A percentile compares a stretch with the other conserved stretches of the same genome.
Evolutionary conservation across 2,113 vertebrate genomes (phyloP).

Genomic region (Labeo rohita): DNA sequence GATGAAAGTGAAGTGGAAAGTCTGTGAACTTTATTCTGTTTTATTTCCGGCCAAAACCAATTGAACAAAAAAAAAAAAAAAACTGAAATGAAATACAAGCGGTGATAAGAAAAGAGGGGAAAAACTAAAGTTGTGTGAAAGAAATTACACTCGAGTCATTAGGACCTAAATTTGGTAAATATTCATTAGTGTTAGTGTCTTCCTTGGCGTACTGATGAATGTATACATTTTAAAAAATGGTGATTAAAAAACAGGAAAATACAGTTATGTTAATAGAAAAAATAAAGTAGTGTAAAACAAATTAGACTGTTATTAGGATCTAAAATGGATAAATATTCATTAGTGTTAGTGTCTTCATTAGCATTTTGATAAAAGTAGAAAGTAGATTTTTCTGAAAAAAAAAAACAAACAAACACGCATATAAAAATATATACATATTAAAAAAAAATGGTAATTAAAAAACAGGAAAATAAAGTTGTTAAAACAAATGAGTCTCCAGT

Average conservation of each 20-base stretch:
- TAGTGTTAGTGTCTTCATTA: constrained; percentile 45
- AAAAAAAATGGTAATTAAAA: constrained; percentile 62
- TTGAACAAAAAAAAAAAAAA: neutral
- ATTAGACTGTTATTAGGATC: constrained; percentile 85
- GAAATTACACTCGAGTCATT: constrained; percentile 96
- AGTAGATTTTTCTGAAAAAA: too few relatives aligned
- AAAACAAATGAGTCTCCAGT: constrained; percentile 91
- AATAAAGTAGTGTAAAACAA: constrained; percentile 73
- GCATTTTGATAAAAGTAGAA: too few relatives aligned
- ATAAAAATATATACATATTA: too few relatives aligned
- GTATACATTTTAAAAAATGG: too few relatives aligned
- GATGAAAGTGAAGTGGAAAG: constrained; percentile 96
- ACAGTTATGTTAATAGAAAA: constrained; percentile 59
- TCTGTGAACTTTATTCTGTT: constrained; percentile 68
- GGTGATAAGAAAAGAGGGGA: constrained; percentile 9
- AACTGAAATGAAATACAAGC: neutral
- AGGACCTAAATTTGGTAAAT: constrained; percentile 97
- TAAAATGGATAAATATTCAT: constrained; percentile 99
- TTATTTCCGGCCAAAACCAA: neutral
- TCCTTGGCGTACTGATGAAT: constrained; percentile 99
- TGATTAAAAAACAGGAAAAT: too few relatives aligned
- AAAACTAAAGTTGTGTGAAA: constrained; percentile 63
- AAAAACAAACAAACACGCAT: too few relatives aligned
- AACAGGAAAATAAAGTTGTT: too few relatives aligned
- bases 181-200: constrained; percentile 88